phyloP scores from a whole-genome alignment of 2,888 invertebrate species.

The Alviniconcha strummeri region DNA sequence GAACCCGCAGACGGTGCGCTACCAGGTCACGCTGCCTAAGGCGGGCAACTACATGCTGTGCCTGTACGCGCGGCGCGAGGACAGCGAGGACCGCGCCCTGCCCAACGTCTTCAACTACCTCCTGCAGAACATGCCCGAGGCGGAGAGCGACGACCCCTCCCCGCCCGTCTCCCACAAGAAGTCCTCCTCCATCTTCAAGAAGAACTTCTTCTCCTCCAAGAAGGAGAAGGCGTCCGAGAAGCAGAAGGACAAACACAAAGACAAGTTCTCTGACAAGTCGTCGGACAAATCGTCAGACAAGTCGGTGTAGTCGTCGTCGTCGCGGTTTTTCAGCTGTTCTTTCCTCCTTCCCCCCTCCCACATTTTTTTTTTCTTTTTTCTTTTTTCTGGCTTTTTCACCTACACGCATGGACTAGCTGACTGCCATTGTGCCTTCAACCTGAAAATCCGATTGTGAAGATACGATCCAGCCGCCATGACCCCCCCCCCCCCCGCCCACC shows the following conservation, averaged over 20 bases:
- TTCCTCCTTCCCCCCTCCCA: too few species aligned
- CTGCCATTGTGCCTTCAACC: too few species aligned
- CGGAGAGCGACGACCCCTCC: constrained; percentile 19
- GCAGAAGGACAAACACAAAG: constrained; percentile 35
- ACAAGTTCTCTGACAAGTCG: constrained; percentile 41
- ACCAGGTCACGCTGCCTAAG: constrained; percentile 56
- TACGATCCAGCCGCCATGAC: too few species aligned
- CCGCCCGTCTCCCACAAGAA: constrained; percentile 19
- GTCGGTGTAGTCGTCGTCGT: constrained; percentile 23
- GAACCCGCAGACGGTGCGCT: constrained; percentile 47
- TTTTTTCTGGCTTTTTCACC: too few species aligned
- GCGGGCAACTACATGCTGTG: constrained; percentile 70
- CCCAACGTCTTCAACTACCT: constrained; percentile 70
- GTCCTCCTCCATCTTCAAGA: constrained; percentile 46
- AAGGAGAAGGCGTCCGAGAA: constrained; percentile 41
- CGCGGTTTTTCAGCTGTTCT: too few species aligned
- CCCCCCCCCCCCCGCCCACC: too few species aligned
- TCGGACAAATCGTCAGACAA: constrained; percentile 43
- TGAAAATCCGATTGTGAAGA: too few species aligned
- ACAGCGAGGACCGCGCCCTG: constrained; percentile 60
- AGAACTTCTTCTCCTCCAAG: constrained; percentile 42
- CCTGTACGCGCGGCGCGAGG: constrained; percentile 65
- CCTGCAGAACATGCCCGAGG: constrained; percentile 51
- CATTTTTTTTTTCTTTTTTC: neutral
- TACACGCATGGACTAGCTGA: too few species aligned